These are phyloP conservation scores for Phataginus tricuspis DNA, from an alignment of 2,797 vertebrate species.

Conservation along the genomic window DNA sequence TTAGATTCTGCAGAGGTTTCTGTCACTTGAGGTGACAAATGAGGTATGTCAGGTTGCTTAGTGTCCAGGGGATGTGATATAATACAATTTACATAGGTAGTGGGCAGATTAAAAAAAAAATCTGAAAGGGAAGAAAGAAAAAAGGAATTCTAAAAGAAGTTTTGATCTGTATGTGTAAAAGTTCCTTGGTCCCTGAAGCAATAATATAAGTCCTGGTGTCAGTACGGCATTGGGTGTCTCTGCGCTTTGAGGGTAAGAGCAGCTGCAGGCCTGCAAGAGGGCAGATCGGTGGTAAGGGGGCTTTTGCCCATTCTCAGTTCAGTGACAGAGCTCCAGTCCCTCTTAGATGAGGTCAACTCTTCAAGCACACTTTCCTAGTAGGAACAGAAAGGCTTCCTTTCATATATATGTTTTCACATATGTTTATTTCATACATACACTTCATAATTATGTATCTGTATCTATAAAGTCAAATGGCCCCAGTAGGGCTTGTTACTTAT, in stretches of 20 bases:
- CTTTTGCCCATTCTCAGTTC: neutral
- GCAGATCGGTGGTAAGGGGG: fast-evolving
- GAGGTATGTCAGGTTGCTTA: neutral
- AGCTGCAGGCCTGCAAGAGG: neutral
- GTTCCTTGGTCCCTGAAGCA: neutral
- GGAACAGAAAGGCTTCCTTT: neutral
- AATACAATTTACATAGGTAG: neutral
- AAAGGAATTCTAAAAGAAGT: neutral
- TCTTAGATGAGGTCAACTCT: neutral
- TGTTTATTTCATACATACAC: no score
- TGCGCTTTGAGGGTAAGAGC: neutral
- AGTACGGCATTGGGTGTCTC: no score
- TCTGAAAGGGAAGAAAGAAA: neutral
- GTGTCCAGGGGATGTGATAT: neutral
- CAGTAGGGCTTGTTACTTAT: neutral
- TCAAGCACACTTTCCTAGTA: neutral
- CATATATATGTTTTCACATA: neutral
- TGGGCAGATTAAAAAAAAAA: neutral
- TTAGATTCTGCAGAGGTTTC: neutral
- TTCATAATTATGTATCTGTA: no score
- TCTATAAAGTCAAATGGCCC: neutral
- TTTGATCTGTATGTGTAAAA: neutral
- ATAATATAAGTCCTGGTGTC: neutral
- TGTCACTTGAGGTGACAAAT: neutral
- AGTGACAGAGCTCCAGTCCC: neutral